A percentile compares a stretch with the other conserved stretches of the same genome.
phyloP scores from a whole-genome alignment of 2,888 invertebrate genomes.

The Chaitophorus viminalis region DNA sequence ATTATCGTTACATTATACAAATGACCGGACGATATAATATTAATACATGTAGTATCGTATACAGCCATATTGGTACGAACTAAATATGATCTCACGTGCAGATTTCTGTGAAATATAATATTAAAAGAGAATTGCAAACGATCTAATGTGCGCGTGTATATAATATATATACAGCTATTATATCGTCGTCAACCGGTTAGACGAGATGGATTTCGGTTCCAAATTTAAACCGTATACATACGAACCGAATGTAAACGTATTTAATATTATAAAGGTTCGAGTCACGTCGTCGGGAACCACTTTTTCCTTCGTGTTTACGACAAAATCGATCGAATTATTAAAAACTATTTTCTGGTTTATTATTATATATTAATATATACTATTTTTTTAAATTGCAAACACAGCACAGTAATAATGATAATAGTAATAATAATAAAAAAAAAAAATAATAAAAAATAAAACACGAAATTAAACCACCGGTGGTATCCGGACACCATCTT shows the following conservation, averaged over 20 bases:
- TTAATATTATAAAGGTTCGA: slow-evolving; percentile 30
- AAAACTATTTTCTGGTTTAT: slow-evolving; percentile 38
- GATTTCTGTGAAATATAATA: not conserved
- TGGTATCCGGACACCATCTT: slow-evolving; percentile 37
- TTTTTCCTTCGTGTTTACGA: slow-evolving; percentile 54
- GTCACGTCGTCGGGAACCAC: slow-evolving; percentile 40
- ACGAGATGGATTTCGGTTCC: slow-evolving; percentile 46
- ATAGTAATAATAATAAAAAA: slow-evolving; percentile 43
- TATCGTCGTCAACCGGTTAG: slow-evolving; percentile 48
- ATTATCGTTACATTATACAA: too few species aligned
- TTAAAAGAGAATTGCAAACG: not conserved
- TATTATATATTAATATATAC: slow-evolving; percentile 34
- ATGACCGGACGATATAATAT: too few species aligned
- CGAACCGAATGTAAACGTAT: not conserved
- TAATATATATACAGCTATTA: not conserved
- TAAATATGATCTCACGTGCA: not conserved
- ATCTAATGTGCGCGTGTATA: not conserved
- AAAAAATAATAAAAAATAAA: slow-evolving; percentile 20
- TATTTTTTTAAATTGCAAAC: slow-evolving; percentile 57
- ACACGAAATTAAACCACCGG: slow-evolving; percentile 47
- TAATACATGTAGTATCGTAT: too few species aligned
- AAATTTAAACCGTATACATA: slow-evolving; percentile 44
- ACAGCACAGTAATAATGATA: slow-evolving; percentile 47
- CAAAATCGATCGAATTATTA: slow-evolving; percentile 56
- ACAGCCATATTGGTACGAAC: too few species aligned